Base-by-base conservation (phyloP, 2,888 invertebrate species). In the Acheta domesticus region DNA sequence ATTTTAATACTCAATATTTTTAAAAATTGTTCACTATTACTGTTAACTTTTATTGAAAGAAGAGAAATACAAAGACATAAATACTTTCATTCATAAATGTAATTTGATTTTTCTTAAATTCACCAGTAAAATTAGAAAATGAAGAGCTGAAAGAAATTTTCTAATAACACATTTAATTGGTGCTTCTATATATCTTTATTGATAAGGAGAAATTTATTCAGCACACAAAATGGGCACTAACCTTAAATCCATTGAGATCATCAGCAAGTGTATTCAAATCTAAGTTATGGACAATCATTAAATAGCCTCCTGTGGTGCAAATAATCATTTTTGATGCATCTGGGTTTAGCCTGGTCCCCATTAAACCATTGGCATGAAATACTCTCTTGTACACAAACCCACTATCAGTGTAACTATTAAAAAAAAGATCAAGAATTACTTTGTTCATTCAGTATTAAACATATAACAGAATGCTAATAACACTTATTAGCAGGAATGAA, bases 211-310 rank as follows among this genome's bases (percentile, higher is more conserved):
- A 5, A 36, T 5, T 36, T 36, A 36, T 36, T 36, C 36, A 36
- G 36, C 36, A 36, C 3, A 36, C 36, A 36, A 36, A 3, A 36
- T 5, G 5, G 36, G 5, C 36, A 36, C 36, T 36, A 3, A 96
- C 96, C 89, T 93, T 93, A 86, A 96, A 96, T 79, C 94, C 94
- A 84, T 91, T 91, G 83, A 97, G 89, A 87, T 97, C 96, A 82
- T 92, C 91, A 48, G 92, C 91, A 83, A 98, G 87, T 4, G 93
- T 94, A 50, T 91, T 89, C 82, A 98, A 89, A 87, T 96, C 93
- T 81, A 98, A 89, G 86, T 97, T 92, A 85, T 97, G 97, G 82
- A 98, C 92, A 73, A 97, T 91, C 84, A 98, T 93, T 79, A 98
- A 90, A 85, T 96, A 94, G 11, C 97, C 98, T 49, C 94, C 93